Evolutionary conservation across 2,888 invertebrate species (phyloP), one percentile per base, ranked within the genome.

Genomic region (Augiades crinisus): DNA sequence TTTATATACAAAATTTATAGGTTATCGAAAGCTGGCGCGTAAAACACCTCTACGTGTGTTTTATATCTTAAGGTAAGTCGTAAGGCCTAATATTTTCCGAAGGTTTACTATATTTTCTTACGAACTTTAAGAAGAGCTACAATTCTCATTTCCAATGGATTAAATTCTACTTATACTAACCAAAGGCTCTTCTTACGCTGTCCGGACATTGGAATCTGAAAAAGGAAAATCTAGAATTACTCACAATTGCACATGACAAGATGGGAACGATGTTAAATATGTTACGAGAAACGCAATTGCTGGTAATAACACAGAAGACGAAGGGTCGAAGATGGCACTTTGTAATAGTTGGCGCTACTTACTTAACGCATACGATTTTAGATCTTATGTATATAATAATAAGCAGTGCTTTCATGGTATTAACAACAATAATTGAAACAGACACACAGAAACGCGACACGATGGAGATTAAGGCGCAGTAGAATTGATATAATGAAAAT

Each of bases 291-390:
- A 10, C 19, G 12, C 13, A 16, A 30, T 41, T 17, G 30, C 30
- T 41, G 17, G 41, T 41, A 41, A 17, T 41, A 41, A 41, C 17
- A 41, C 27, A 30, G 30, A 41, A 16, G 41, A 30, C 41, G 10
- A 10, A 17, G 41, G 41, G 30, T 41, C 30, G 30, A 30, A 30
- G 41, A 17, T n/a, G 13, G 4, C 16, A 41, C 27, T 41, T 17
- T 10, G 30, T 41, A 38, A 14, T 24, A 40, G 24, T 6, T 30
- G 4, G 10, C 10, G 12, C 8, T 14, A n/a, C 13, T 5, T 7
- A 3, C 30, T 1, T 6, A 6, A 8, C 0, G 2, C n/a, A 12
- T 3, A 1, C 7, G 6, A 17, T 12, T 30, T 40, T 41, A 0
- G 24, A 27, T 10, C 41, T 0, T 41, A 41, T 30, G 3, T 3